phyloP scores from a whole-genome alignment of 2,888 invertebrate species.

The Epinotia demarniana region DNA sequence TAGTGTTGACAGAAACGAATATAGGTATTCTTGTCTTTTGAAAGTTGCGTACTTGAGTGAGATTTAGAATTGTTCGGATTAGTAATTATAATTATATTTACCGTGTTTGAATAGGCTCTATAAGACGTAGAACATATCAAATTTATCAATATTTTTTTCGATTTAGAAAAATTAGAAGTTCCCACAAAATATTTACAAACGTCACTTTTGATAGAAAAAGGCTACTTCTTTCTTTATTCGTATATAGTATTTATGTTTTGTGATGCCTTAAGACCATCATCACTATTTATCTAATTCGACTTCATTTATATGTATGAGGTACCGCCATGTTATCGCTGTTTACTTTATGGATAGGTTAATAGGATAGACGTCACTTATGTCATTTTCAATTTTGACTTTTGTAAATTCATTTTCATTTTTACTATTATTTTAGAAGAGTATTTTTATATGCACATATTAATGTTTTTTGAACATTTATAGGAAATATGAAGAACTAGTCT shows the following conservation, averaged over 20 bases:
- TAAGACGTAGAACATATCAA: slow-evolving; percentile 11
- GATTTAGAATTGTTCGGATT: background rate
- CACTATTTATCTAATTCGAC: too few species aligned
- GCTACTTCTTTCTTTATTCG: background rate
- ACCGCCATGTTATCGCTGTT: background rate
- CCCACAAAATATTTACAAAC: slow-evolving; percentile 16
- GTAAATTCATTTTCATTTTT: background rate
- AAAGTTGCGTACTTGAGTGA: background rate
- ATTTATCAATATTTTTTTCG: slow-evolving; percentile 24
- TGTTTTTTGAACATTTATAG: background rate
- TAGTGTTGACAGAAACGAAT: background rate
- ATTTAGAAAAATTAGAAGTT: slow-evolving; percentile 3
- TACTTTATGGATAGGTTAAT: background rate
- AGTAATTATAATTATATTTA: background rate
- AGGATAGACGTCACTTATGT: background rate
- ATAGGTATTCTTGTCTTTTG: too few species aligned
- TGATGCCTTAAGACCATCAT: background rate
- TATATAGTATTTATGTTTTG: background rate
- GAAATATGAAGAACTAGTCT: background rate
- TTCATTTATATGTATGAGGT: too few species aligned
- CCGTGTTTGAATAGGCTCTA: slow-evolving; percentile 26
- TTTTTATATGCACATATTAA: background rate
- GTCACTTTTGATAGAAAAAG: slow-evolving; percentile 19
- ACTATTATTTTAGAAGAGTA: background rate
- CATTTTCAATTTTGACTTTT: background rate